Evolutionary conservation across 1,140 invertebrate species (phyloP), one percentile per base, ranked within the genome.

Genomic region (Megalonaias nervosa): DNA sequence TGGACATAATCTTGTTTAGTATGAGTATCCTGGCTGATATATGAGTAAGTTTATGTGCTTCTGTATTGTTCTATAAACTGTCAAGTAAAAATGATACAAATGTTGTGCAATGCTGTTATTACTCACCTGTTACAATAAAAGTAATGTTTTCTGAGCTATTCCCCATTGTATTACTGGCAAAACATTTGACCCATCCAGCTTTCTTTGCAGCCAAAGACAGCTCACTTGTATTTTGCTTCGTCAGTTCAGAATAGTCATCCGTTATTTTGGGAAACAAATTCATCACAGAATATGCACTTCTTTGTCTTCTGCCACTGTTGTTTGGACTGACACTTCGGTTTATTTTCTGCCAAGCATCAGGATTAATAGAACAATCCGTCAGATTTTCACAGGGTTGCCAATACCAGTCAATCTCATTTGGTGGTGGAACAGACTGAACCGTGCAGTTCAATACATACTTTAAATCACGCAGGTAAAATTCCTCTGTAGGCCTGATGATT

Each of bases 61-160:
- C 38, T 48, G 38, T 48, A 48, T 48, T 48, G 38, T 5, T 48
- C 38, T 11, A 48, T 11, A 48, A 48, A 48, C 38, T 48, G 6
- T 9, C 5, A 11, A 48, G 38, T 48, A 70, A 70, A 5, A 26
- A 11, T 17, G 11, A 70, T 55, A 70, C 6, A 56, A 15, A 71
- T 60, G 12, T 71, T n/a, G 14, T 19, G 58, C 60, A 56, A 21
- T 21, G 14, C 26, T 1, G 3, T 57, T n/a, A 11, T 38, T 16
- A 48, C 71, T 17, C 59, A 78, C 76, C 76, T 78, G 76, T 61
- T 26, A 71, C 71, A 23, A 78, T 67, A 64, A 68, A 78, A n/a
- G 26, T 66, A 6, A 74, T 16, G 13, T 21, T 17, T 6, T 17
- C 19, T 23, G 38, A 72, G 5, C 19, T 72, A 19, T n/a, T 66